A percentile compares a stretch with the other conserved stretches of the same genome.
Evolutionary conservation across 2,113 vertebrate genomes (phyloP).

Genomic region (Solenodon paradoxus): DNA sequence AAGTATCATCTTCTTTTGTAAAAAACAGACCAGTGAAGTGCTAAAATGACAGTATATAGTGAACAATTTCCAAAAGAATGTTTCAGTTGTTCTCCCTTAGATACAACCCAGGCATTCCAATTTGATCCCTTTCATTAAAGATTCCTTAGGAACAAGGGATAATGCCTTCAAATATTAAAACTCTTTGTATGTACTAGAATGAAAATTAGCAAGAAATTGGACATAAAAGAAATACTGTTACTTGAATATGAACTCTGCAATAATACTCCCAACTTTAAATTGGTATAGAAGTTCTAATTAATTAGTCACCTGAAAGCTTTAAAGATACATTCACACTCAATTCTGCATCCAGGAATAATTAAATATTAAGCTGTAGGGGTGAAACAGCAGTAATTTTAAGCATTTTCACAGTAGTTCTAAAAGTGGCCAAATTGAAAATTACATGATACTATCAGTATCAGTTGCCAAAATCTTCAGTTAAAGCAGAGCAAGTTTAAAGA

Average conservation of each 20-base stretch:
- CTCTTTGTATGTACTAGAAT: neutral
- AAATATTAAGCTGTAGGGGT: neutral
- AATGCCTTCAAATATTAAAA: conserved; percentile 19
- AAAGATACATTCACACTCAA: neutral
- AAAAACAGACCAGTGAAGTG: neutral
- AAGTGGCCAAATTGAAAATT: neutral
- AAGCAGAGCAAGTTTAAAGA: neutral
- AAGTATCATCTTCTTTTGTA: neutral
- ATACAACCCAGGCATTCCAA: neutral
- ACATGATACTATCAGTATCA: neutral
- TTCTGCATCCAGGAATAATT: neutral
- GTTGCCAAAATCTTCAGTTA: neutral
- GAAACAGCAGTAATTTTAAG: neutral
- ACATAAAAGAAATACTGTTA: neutral
- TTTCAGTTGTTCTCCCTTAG: conserved; percentile 21
- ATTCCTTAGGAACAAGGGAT: neutral
- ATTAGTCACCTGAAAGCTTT: neutral
- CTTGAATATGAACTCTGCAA: conserved; percentile 15
- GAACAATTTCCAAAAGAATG: neutral
- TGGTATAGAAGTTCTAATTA: neutral
- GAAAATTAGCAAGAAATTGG: neutral
- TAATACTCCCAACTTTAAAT: neutral
- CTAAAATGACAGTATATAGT: neutral
- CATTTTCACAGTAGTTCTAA: neutral
- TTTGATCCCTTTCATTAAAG: neutral